Evolutionary conservation across 2,797 vertebrate genomes (phyloP).

Genomic region (Catharus ustulatus): DNA sequence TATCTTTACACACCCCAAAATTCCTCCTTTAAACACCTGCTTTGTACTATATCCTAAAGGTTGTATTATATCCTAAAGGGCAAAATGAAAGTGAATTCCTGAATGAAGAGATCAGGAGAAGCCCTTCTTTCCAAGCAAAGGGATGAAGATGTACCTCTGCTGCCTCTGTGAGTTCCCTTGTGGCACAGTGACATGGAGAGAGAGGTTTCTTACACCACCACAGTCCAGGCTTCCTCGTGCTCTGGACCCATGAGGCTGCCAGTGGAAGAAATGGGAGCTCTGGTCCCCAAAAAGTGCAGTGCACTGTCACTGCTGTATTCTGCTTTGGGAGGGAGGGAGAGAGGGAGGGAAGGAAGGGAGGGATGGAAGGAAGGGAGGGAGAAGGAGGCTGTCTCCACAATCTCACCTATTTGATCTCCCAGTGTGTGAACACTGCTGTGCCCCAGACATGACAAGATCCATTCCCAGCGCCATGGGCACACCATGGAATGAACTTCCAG

Average conservation of each 20-base stretch:
- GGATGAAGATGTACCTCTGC: neutral
- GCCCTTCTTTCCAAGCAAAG: neutral
- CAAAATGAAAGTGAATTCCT: neutral
- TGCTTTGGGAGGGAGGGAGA: neutral
- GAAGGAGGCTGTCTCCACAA: neutral
- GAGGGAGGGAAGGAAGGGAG: no score
- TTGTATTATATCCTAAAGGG: neutral
- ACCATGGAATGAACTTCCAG: neutral
- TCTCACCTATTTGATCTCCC: neutral
- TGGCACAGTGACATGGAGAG: neutral
- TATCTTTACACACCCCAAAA: neutral
- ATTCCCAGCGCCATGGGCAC: accelerated
- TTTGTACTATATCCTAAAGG: neutral
- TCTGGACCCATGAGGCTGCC: neutral
- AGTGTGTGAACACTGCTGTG: neutral
- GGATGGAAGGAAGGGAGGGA: neutral
- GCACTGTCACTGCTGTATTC: neutral
- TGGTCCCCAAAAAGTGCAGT: neutral
- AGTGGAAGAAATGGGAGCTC: neutral
- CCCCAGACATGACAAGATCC: neutral
- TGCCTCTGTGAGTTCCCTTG: neutral
- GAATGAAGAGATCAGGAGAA: neutral
- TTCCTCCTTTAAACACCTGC: neutral
- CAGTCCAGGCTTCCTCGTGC: neutral
- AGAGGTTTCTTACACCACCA: neutral